Evolutionary conservation across 2,113 vertebrate genomes (phyloP).

Genomic region (Sinocyclocheilus rhinocerous): DNA sequence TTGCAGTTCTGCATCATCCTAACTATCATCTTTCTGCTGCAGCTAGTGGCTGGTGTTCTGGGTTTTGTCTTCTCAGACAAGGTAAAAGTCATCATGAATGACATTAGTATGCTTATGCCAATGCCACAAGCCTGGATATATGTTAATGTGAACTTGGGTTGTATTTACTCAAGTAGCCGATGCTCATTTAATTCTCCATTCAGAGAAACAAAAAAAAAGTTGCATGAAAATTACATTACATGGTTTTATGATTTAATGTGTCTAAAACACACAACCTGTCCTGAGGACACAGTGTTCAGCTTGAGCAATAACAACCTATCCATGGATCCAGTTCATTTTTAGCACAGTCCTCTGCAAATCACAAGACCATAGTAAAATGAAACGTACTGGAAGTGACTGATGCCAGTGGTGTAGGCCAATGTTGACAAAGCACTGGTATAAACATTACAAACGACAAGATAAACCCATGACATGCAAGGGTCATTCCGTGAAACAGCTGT

Average conservation of each 20-base stretch:
- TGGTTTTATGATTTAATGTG: background rate
- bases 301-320: background rate
- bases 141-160: background rate
- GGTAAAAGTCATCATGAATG: slow-evolving; percentile 69
- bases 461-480: background rate
- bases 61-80: slow-evolving; percentile 91
- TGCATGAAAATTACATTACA: no score
- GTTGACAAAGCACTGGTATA: background rate
- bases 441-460: background rate
- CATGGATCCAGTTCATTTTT: slow-evolving; percentile 10
- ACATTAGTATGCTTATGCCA: background rate
- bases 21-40: slow-evolving; percentile 87
- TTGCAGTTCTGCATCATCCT: slow-evolving; percentile 86
- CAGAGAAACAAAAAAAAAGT: background rate
- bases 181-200: no score
- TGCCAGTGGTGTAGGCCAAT: background rate
- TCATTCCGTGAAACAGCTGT: background rate
- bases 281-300: background rate
- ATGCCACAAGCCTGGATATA: background rate
- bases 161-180: background rate
- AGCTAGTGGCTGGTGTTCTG: slow-evolving; percentile 83
- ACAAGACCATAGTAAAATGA: background rate
- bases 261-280: background rate
- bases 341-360: background rate
- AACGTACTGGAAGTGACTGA: background rate